Percentiles rank a stretch among this genome's conserved stretches.
Evolutionary conservation across 2,797 vertebrate genomes (phyloP).

Genomic region (Champsocephalus gunnari): DNA sequence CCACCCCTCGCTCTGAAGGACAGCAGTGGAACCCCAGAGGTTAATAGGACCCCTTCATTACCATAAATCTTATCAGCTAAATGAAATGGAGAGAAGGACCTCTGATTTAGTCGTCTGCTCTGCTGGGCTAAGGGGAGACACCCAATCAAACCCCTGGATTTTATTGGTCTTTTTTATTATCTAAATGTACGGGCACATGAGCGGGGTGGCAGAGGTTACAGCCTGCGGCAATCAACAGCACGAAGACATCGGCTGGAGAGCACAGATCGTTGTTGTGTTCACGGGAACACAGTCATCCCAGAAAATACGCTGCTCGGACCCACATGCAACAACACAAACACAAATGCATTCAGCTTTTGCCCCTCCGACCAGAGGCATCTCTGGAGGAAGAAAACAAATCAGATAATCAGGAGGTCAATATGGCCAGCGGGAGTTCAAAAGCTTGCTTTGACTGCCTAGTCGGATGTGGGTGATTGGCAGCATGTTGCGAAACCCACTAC

Average conservation of each 20-base stretch:
- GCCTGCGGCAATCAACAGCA: slow-evolving; percentile 77
- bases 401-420: slow-evolving; percentile 62
- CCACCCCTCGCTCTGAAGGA: slow-evolving; percentile 71
- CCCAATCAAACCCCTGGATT: slow-evolving; percentile 83
- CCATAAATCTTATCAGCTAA: slow-evolving; percentile 87
- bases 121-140: slow-evolving; percentile 73
- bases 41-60: slow-evolving; percentile 83
- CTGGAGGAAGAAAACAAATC: slow-evolving; percentile 39
- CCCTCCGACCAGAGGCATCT: slow-evolving; percentile 19
- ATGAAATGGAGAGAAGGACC: slow-evolving; percentile 82
- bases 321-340: slow-evolving; percentile 2
- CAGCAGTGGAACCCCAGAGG: slow-evolving; percentile 76
- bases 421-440: slow-evolving; percentile 49
- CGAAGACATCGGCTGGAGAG: slow-evolving; percentile 57
- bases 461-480: slow-evolving; percentile 68
- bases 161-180: slow-evolving; percentile 86
- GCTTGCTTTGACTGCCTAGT: slow-evolving; percentile 53
- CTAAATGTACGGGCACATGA: slow-evolving; percentile 82
- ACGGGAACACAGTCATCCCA: slow-evolving; percentile 51
- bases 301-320: slow-evolving; percentile 31
- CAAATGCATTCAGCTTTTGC: neutral
- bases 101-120: slow-evolving; percentile 78
- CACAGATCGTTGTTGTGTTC: slow-evolving; percentile 61
- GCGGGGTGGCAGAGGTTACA: slow-evolving; percentile 74
- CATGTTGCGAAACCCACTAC: slow-evolving; percentile 67